A percentile compares a stretch with the other conserved stretches of the same genome.
These are phyloP conservation scores for Drosophila quadrilineata DNA, from an alignment of 1,140 invertebrate species.

Conservation along the genomic window DNA sequence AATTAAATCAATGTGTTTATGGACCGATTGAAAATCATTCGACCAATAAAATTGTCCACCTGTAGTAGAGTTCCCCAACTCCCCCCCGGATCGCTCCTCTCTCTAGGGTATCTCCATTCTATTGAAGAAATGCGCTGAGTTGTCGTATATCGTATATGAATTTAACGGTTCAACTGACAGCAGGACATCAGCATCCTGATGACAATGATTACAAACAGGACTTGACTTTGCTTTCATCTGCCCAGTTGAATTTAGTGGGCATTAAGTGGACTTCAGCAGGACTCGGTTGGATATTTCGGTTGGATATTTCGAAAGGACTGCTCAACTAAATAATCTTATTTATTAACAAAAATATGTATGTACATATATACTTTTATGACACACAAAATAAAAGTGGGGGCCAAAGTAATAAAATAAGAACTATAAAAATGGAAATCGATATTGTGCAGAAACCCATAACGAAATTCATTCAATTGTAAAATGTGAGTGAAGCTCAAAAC, in stretches of 20 bases:
- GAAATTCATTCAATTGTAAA: conserved; percentile 62
- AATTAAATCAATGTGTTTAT: conserved; percentile 44
- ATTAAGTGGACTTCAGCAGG: conserved; percentile 11
- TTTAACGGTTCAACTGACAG: conserved; percentile 36
- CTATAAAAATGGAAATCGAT: conserved; percentile 10
- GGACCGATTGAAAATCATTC: conserved; percentile 36
- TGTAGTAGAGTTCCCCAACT: too few relatives aligned
- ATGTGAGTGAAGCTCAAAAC: conserved; percentile 50
- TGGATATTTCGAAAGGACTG: too few relatives aligned
- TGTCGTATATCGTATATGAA: conserved; percentile 39
- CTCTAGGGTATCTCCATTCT: too few relatives aligned
- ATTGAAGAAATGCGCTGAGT: conserved; percentile 39
- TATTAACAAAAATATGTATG: too few relatives aligned
- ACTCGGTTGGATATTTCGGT: too few relatives aligned
- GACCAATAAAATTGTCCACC: conserved; percentile 40
- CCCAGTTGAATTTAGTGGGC: conserved; percentile 1
- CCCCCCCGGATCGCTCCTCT: too few relatives aligned
- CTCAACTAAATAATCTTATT: too few relatives aligned
- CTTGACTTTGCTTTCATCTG: conserved; percentile 36
- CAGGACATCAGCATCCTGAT: conserved; percentile 30
- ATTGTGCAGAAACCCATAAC: conserved; percentile 12
- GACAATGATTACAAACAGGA: conserved; percentile 32
- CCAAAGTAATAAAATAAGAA: too few relatives aligned
- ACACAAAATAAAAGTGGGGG: too few relatives aligned
- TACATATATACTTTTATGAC: too few relatives aligned